phyloP scores from a whole-genome alignment of 2,113 vertebrate genomes.

The Bos javanicus region DNA sequence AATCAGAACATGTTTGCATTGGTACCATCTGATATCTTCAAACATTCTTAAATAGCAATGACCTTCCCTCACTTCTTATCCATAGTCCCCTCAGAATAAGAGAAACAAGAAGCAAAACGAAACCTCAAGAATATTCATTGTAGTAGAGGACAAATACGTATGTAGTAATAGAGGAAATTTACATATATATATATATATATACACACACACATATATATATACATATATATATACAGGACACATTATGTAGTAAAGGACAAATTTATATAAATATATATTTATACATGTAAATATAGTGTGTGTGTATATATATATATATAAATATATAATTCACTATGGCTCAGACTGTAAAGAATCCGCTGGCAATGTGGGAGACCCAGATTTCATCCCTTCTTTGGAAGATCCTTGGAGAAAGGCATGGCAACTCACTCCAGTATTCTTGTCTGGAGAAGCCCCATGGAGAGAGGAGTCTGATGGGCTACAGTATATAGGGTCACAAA shows the following conservation, averaged over 20 bases:
- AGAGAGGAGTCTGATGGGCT: neutral
- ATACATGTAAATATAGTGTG: neutral
- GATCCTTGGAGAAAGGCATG: neutral
- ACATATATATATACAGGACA: neutral
- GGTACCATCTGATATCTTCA: neutral
- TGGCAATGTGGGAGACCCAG: neutral
- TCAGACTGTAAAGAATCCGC: neutral
- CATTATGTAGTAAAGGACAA: neutral
- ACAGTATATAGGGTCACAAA: neutral
- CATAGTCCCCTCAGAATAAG: neutral
- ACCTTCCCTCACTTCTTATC: neutral
- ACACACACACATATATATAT: too few species aligned
- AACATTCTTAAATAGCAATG: neutral
- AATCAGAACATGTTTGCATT: neutral
- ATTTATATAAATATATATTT: neutral
- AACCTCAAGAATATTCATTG: neutral
- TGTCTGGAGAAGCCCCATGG: neutral
- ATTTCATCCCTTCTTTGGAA: neutral
- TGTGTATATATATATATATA: neutral
- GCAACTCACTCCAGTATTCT: neutral
- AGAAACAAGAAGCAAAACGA: neutral
- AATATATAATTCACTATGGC: neutral
- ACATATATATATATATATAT: neutral
- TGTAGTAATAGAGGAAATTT: neutral
- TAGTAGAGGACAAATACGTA: neutral